Base-by-base conservation (phyloP, 1,140 invertebrate genomes). In the Apocrypta bakeri region DNA sequence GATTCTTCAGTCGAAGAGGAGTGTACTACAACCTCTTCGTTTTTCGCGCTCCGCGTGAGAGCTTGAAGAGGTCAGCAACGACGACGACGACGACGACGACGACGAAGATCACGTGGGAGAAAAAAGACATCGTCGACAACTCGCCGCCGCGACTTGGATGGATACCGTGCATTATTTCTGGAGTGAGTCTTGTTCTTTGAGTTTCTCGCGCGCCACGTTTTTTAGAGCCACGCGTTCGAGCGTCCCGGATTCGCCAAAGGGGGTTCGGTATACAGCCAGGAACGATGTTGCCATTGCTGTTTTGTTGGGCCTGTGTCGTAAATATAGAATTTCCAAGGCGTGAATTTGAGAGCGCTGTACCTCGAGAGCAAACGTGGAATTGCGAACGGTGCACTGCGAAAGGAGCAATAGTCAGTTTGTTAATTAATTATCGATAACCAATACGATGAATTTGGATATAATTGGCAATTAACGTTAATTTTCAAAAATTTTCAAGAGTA, bases 161-260 rank as follows among this genome's bases (percentile, higher is more conserved):
- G 91, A 92, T 92, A 91, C 91, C 90, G 91, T 92, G 91, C 91
- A 92, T 91, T 91, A 92, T 90, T 91, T 92, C 88, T 92, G 90
- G 91, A 92, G 91, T 92, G 91, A 92, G 91, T 92, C 85, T 71
- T 37, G 31, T 29, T 24, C 29, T 71, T 71, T 37, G 69, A 33
- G 29, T 33, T 71, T n/a, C 11, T 0, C 27, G 4, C 24, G 63
- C 40, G 64, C 61, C 66, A 14, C 40, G 27, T 69, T 72, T 79
- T 79, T 72, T 72, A 56, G 40, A 79, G 42, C 17, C 21, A 61
- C 42, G 78, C 68, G 21, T 37, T 9, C 33, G 2, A 2, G 33
- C 56, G 24, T 7, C 27, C 21, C 29, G 14, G 17, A 29, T 29
- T 29, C 64, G 63, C 2, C 64, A 8, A 27, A n/a, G 48, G 17